Base-by-base conservation (phyloP, 2,797 vertebrate species). In the Typhlichthys eigenmanni region DNA sequence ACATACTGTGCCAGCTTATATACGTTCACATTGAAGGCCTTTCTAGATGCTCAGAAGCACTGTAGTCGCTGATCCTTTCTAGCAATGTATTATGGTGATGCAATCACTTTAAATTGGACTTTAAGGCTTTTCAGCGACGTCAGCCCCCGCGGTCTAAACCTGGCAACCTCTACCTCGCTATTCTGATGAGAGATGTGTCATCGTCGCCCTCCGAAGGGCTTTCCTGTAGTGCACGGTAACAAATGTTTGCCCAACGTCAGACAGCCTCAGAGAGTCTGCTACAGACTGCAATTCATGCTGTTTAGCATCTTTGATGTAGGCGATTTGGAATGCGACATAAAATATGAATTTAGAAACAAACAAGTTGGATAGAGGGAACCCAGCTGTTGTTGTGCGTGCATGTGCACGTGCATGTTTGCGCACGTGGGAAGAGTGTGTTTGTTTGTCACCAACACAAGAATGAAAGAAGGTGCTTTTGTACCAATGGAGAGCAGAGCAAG, bases 161-260 rank as follows among this genome's bases (percentile, higher is more conserved):
- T 8, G 5, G 38, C 38, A 43, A 10, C 38, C 8, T 43, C 38
- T 9, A 43, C 8, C 38, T 43, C 7, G 38, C 48, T 62, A 66
- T 73, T 58, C 66, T 13, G 52, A 80, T 76, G 69, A 76, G 66
- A 78, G 66, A 68, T 68, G 58, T 60, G 69, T 69, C 66, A 72
- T 60, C 43, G 58, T 58, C 59, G 69, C n/a, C 65, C 53, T 55
- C 66, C 72, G 55, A 34, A 52, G 38, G 62, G 55, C 48, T 19
- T 58, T 52, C 14, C 24, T 47, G 47, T 29, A 50, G 48, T 53
- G 50, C 47, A 29, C 58, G 61, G 47, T 54, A 66, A 62, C 46
- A 72, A 62, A 66, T 54, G 29, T 56, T 48, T 56, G 24, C 61
- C 24, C 12, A 24, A 14, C 7, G 6, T 29, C 46, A 49, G 24